Evolutionary conservation across 2,797 vertebrate genomes (phyloP), one percentile per base, ranked within the genome.

Genomic region (Mormyrus proboscirostris): DNA sequence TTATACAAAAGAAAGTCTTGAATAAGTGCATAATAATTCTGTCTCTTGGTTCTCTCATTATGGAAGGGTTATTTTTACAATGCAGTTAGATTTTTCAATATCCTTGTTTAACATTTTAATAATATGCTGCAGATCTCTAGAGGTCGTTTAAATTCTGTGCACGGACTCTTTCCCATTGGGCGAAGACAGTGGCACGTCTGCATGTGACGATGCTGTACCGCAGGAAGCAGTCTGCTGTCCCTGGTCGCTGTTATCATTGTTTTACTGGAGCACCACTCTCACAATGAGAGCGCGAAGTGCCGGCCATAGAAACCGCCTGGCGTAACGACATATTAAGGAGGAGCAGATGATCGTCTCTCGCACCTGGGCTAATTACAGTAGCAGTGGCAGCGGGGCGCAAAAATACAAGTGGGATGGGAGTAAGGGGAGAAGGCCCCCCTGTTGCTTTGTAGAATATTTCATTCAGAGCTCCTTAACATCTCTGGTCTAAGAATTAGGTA

Each of bases 291-390:
- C 33, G 57, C 88, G 83, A 89, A 89, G 55, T 50, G 82, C 47
- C 55, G 57, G 57, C 88, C 82, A 89, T 89, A 86, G 82, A 89
- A 89, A 89, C 57, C 49, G 82, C 47, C 55, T 51, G 44, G 14
- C 57, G 49, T 89, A 86, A 89, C 82, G 47, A 89, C 55, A 44
- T 51, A 89, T 69, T 85, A 86, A 89, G 88, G 88, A 86, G 88
- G 88, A 89, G 55, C 82, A 89, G 88, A 83, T 86, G 82, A 89
- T 89, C 55, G 57, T 51, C 57, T 65, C 79, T 89, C 57, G 79
- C 82, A 89, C 88, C 88, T 89, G 88, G 88, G 82, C 88, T 89
- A 82, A 85, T 89, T 89, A 89, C 82, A 59, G 53, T 89, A 85
- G 88, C 82, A 38, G 86, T 65, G 79, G 50, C 88, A 62, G 22